phyloP scores from a whole-genome alignment of 1,140 invertebrate genomes.

The Theocolax elegans region DNA sequence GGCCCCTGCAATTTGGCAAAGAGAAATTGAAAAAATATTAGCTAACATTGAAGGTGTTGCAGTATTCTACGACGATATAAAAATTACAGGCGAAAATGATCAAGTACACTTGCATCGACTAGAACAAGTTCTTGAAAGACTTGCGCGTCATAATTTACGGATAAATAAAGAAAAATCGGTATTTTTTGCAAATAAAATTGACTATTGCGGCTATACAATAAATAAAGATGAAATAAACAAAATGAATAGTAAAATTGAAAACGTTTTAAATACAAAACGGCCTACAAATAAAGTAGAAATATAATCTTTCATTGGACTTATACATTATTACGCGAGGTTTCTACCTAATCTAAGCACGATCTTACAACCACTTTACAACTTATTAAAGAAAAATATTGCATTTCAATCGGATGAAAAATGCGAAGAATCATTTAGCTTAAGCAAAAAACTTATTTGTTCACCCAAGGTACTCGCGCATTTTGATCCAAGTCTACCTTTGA shows the following conservation, averaged over 20 bases:
- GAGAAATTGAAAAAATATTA: neutral
- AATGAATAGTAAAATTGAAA: neutral
- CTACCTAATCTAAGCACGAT: neutral
- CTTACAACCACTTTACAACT: neutral
- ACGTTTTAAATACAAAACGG: neutral
- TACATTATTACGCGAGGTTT: conserved; percentile 61
- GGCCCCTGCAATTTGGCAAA: conserved; percentile 6
- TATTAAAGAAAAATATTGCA: too few relatives aligned
- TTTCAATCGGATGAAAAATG: too few relatives aligned
- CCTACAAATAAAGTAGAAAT: conserved; percentile 53
- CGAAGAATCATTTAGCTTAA: too few relatives aligned
- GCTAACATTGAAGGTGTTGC: neutral
- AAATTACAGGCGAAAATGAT: neutral
- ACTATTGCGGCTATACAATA: neutral
- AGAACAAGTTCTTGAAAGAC: neutral
- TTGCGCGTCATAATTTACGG: neutral
- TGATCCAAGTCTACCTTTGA: too few relatives aligned
- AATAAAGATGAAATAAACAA: neutral
- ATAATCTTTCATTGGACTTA: conserved; percentile 63
- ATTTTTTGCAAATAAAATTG: neutral
- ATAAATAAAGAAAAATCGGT: neutral
- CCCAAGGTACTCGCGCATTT: too few relatives aligned
- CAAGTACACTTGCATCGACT: neutral
- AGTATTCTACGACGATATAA: conserved; percentile 2
- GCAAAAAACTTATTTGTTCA: too few relatives aligned